Percentiles rank a stretch among this genome's conserved stretches.
Conservation (phyloP, 2,888 invertebrate genomes). For the Eledona agricola region DNA sequence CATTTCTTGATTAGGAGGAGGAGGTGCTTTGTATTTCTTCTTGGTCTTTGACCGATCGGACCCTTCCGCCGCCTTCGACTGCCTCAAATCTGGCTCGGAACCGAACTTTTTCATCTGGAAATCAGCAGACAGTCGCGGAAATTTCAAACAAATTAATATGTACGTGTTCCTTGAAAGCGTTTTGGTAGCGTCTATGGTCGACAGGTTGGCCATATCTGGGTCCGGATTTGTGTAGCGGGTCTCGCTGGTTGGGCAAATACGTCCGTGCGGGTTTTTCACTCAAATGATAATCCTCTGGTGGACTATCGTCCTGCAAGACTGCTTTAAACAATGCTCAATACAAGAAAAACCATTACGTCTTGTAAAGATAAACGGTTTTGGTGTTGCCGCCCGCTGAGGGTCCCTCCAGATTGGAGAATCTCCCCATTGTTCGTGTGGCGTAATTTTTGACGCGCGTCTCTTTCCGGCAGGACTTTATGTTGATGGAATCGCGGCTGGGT, state of each 20-base stretch:
- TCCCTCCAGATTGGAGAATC: constrained; percentile 83
- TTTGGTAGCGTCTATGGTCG: constrained; percentile 38
- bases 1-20: constrained; percentile 61
- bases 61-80: constrained; percentile 51
- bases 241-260: constrained; percentile 43
- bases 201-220: constrained; percentile 32
- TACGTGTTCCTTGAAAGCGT: constrained; percentile 29
- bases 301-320: constrained; percentile 24
- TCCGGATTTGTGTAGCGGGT: constrained; percentile 46
- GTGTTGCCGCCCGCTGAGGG: constrained; percentile 74
- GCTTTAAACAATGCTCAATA: constrained; percentile 3
- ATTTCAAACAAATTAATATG: constrained; percentile 2
- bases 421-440: constrained; percentile 84
- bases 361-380: constrained; percentile 30
- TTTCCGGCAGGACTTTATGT: constrained; percentile 72
- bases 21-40: constrained; percentile 81
- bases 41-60: constrained; percentile 67
- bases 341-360: constrained; percentile 35
- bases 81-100: constrained; percentile 76
- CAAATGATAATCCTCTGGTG: constrained; percentile 16
- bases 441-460: constrained; percentile 69
- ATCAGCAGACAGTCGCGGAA: too few relatives aligned
- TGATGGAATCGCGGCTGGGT: constrained; percentile 49
- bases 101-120: constrained; percentile 70
- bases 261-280: constrained; percentile 34